Percentiles rank a stretch among this genome's conserved stretches.
These are phyloP conservation scores for Norana najaformis DNA, from an alignment of 2,888 invertebrate species.

Conservation along the genomic window DNA sequence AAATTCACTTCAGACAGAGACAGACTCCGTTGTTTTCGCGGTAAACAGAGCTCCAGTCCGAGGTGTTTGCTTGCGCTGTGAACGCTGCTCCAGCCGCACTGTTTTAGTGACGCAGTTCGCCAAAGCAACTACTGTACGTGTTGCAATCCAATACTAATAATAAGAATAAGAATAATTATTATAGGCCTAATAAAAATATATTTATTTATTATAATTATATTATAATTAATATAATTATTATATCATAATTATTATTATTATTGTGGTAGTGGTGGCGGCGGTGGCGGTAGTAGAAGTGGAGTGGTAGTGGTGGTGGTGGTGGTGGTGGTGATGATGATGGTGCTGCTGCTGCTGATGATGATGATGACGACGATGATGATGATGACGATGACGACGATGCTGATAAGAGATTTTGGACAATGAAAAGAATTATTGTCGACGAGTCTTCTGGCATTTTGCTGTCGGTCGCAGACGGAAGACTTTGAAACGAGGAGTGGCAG, in stretches of 20 bases:
- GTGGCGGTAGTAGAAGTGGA: too few relatives aligned
- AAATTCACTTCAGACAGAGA: too few relatives aligned
- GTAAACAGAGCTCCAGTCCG: neutral
- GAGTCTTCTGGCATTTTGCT: neutral
- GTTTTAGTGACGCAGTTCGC: neutral
- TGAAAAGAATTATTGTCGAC: neutral
- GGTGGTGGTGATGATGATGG: neutral
- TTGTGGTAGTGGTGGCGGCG: too few relatives aligned
- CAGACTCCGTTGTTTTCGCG: neutral
- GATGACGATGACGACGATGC: neutral
- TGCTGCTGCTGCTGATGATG: neutral
- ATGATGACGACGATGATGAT: neutral
- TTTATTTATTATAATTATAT: too few relatives aligned
- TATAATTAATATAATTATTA: too few relatives aligned
- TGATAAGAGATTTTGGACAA: neutral
- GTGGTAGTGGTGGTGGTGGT: too few relatives aligned
- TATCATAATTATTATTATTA: too few relatives aligned
- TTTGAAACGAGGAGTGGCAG: neutral
- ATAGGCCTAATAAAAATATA: too few relatives aligned
- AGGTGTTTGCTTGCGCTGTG: neutral
- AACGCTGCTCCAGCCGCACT: neutral
- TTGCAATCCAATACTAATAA: too few relatives aligned
- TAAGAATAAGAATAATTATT: too few relatives aligned
- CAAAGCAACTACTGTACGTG: too few relatives aligned
- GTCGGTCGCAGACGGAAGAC: neutral